Percentiles rank a stretch among this genome's conserved stretches.
Evolutionary conservation across 2,888 invertebrate species (phyloP).

Genomic region (Holacanthella duospinosa): DNA sequence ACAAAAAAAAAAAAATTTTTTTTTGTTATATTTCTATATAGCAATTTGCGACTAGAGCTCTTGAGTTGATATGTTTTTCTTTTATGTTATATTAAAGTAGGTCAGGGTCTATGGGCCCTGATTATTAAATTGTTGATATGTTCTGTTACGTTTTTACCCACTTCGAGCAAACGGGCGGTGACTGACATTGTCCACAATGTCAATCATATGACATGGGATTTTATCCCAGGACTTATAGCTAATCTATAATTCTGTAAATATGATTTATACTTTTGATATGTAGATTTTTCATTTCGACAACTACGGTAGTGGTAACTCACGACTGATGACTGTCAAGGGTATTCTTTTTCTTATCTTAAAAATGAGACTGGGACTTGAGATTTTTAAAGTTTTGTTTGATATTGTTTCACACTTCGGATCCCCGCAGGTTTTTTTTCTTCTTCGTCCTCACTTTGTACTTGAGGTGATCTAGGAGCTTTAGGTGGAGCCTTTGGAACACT

Average conservation of each 20-base stretch:
- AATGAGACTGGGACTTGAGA: background rate
- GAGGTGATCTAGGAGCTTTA: constrained; percentile 10
- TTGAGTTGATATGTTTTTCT: background rate
- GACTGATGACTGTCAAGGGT: background rate
- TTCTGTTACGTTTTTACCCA: background rate
- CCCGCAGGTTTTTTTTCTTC: constrained; percentile 21
- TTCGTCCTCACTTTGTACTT: constrained; percentile 24
- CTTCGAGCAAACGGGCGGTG: too few relatives aligned
- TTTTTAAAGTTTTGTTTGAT: constrained; percentile 30
- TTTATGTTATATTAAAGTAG: too few relatives aligned
- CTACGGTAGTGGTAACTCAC: background rate
- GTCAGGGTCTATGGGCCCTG: too few relatives aligned
- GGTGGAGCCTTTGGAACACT: constrained; percentile 1
- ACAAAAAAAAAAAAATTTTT: background rate
- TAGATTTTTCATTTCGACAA: background rate
- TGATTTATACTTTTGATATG: background rate
- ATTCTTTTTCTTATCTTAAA: too few relatives aligned
- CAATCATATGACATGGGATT: too few relatives aligned
- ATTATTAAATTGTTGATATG: background rate
- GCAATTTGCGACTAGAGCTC: background rate
- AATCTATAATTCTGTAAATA: too few relatives aligned
- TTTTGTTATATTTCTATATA: background rate
- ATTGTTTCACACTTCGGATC: constrained; percentile 33
- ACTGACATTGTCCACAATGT: too few relatives aligned
- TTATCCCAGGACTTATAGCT: too few relatives aligned